Percentiles rank a stretch among this genome's conserved stretches.
phyloP scores from a whole-genome alignment of 1,140 invertebrate species.

The Propsilocerus akamusi region DNA sequence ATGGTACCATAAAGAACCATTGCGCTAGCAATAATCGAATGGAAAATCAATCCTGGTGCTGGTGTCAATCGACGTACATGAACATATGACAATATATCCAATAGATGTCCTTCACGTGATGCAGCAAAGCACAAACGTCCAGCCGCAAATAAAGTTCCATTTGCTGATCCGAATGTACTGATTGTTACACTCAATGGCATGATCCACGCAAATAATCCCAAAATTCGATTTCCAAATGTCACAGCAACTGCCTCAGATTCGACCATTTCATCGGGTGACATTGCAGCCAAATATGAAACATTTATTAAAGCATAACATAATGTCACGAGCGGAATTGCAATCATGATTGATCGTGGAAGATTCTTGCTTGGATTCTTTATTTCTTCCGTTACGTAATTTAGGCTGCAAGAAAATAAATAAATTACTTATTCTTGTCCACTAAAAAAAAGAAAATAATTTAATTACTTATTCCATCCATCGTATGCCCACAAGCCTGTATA shows the following conservation, averaged over 20 bases:
- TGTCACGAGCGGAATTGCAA: conserved; percentile 90
- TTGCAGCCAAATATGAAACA: conserved; percentile 89
- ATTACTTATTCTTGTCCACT: too few species aligned
- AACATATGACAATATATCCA: conserved; percentile 85
- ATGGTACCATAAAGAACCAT: conserved; percentile 83
- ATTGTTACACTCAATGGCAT: conserved; percentile 91
- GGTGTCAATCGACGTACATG: conserved; percentile 81
- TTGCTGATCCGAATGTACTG: conserved; percentile 92
- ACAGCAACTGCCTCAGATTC: conserved; percentile 92
- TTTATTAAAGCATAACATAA: conserved; percentile 92
- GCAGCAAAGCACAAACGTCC: conserved; percentile 87
- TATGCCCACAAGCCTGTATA: conserved; percentile 97
- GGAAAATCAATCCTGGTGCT: conserved; percentile 88
- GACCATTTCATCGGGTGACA: conserved; percentile 88
- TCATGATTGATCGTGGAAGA: conserved; percentile 86
- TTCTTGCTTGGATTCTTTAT: conserved; percentile 97
- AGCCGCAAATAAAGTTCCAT: conserved; percentile 85
- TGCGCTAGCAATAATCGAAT: conserved; percentile 53
- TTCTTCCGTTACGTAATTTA: conserved; percentile 98
- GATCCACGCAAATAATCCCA: conserved; percentile 75
- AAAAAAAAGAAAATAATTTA: too few species aligned
- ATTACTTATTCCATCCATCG: conserved; percentile 97
- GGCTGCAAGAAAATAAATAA: too few species aligned
- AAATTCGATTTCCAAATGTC: conserved; percentile 66
- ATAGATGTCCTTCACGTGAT: conserved; percentile 80